phyloP scores from a whole-genome alignment of 2,797 vertebrate species.

The Xenopus petersii region DNA sequence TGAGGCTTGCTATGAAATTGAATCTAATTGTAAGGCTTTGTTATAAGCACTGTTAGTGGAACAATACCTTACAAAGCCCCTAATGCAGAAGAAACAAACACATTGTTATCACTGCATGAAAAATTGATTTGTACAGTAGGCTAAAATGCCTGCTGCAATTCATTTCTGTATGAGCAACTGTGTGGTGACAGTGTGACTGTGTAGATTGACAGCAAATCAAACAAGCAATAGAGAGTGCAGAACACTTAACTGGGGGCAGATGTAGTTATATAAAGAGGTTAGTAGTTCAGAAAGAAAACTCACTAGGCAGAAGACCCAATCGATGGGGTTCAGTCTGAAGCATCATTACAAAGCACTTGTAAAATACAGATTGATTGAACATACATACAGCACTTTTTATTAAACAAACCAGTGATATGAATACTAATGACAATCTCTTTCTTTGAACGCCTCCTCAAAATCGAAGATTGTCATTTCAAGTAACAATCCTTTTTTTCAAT shows the following conservation, averaged over 20 bases:
- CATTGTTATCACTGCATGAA: background rate
- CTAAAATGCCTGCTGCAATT: background rate
- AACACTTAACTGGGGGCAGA: constrained; percentile 1
- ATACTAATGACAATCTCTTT: constrained; percentile 1
- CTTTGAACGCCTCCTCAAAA: no score
- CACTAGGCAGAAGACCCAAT: background rate
- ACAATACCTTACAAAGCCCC: no score
- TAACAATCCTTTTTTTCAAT: no score
- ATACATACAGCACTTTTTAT: background rate
- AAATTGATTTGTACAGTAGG: constrained; percentile 8
- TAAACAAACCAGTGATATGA: constrained; percentile 2
- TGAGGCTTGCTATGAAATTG: no score
- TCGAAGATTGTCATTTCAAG: no score
- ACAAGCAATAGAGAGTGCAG: background rate
- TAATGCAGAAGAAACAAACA: no score
- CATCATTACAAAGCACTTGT: background rate
- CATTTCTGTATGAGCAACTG: background rate
- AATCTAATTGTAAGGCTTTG: background rate
- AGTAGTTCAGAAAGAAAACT: constrained; percentile 20
- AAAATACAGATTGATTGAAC: constrained; percentile 9
- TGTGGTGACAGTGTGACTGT: background rate
- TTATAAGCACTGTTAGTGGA: no score
- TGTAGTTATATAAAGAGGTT: constrained; percentile 7
- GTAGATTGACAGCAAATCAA: constrained; percentile 17
- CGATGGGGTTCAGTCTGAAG: constrained; percentile 1